These are phyloP conservation scores for Cynocephalus volans DNA, from an alignment of 2,113 vertebrate genomes.

Conservation along the genomic window DNA sequence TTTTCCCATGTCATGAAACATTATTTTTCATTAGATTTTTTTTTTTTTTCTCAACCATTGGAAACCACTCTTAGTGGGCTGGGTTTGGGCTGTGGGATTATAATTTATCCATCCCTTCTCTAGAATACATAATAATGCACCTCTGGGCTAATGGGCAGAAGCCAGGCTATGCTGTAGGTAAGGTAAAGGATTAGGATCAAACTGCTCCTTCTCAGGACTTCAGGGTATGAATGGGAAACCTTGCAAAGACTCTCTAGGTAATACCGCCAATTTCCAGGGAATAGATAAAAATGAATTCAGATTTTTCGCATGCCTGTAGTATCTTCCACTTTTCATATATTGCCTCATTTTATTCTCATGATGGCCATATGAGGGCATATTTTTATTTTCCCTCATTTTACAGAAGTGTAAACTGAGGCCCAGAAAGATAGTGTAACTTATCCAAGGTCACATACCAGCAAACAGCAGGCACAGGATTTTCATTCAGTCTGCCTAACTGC, in stretches of 20 bases:
- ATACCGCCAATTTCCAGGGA: background rate
- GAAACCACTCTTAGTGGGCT: background rate
- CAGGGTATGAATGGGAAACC: background rate
- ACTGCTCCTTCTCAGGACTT: background rate
- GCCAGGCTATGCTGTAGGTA: background rate
- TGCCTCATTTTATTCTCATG: background rate
- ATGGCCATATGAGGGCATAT: background rate
- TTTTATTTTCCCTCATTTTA: background rate
- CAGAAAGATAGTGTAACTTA: background rate
- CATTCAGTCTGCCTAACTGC: background rate
- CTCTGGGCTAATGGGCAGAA: background rate
- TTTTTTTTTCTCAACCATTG: background rate
- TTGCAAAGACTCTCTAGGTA: background rate
- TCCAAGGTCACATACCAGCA: background rate
- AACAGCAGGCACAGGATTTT: background rate
- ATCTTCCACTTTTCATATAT: background rate
- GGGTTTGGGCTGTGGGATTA: background rate
- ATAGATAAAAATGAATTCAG: background rate
- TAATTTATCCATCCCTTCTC: background rate
- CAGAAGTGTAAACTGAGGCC: background rate
- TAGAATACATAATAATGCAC: background rate
- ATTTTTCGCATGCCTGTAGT: background rate
- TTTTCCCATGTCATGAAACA: background rate
- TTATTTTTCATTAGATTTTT: conserved; percentile 18
- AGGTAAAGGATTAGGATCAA: background rate